Conservation (phyloP, 2,797 vertebrate species). For the Squalus acanthias region DNA sequence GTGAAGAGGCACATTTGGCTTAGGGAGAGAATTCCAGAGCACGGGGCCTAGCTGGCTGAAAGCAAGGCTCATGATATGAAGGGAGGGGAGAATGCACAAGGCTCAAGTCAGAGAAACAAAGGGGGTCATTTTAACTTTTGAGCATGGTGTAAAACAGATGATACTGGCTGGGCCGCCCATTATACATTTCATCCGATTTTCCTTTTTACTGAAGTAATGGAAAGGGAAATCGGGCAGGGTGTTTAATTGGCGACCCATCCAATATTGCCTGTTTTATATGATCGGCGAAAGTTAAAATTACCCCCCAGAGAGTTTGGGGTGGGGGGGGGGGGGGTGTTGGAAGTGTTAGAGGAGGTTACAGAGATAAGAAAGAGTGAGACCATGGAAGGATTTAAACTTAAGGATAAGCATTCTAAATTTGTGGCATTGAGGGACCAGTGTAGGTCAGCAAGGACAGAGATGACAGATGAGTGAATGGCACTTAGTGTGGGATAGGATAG, state of each 20-base stretch:
- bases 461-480: neutral
- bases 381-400: neutral
- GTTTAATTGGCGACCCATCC: neutral
- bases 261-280: neutral
- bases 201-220: neutral
- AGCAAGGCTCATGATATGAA: neutral
- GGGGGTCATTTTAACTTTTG: neutral
- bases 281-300: neutral
- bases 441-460: neutral
- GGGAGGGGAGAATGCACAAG: neutral
- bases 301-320: neutral
- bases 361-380: neutral
- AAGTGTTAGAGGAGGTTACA: neutral
- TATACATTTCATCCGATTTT: neutral
- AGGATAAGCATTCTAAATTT: neutral
- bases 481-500: neutral
- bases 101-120: neutral
- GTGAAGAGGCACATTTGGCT: neutral
- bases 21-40: neutral
- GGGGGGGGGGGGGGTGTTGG: neutral
- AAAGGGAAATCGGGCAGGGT: neutral
- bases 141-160: neutral
- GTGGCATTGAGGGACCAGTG: neutral
- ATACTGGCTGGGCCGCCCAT: neutral
- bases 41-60: neutral